Evolutionary conservation across 2,888 invertebrate species (phyloP), one percentile per base, ranked within the genome.

Genomic region (Cheilosia soror): DNA sequence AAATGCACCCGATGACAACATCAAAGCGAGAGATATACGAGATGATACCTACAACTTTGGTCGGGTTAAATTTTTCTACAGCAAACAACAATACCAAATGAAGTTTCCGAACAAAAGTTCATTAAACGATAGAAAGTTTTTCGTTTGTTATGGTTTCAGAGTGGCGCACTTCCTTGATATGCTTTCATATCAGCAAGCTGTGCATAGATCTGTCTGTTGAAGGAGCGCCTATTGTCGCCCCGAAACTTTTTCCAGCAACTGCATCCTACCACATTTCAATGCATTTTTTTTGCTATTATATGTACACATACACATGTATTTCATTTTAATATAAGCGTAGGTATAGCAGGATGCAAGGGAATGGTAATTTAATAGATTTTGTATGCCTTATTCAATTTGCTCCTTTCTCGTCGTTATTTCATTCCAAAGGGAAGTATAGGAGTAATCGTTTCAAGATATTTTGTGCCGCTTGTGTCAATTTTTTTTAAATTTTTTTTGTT

Each of bases 121-220:
- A 80, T 80, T 80, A 80, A 73, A 63, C 62, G 63, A 49, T 58
- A 37, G 63, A 68, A 76, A 75, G 75, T 75, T 68, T 57, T 69
- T 33, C 66, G 44, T 75, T 73, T 68, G 80, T 68, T 75, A 57
- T 58, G 42, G 58, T 55, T 68, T 68, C 62, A 42, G 42, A 69
- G 75, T 69, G 63, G 75, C 49, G 63, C 27, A 75, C 81, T 81
- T 81, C 75, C 75, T 57, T 11, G 75, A 62, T 75, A 55, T 80
- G 80, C 57, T 62, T 80, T 80, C 73, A 75, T 69, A 75, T 68
- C 55, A 60, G 51, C 72, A 63, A 25, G 57, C 25, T 60, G 57
- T 51, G 37, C 33, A 29, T 42, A 79, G 66, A 53, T 51, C 66
- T 73, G 66, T 73, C 65, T 29, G 51, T 11, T 53, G 51, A 60